A percentile compares a stretch with the other conserved stretches of the same genome.
Conservation (phyloP, 1,140 invertebrate genomes). For the Whitmania pigra region DNA sequence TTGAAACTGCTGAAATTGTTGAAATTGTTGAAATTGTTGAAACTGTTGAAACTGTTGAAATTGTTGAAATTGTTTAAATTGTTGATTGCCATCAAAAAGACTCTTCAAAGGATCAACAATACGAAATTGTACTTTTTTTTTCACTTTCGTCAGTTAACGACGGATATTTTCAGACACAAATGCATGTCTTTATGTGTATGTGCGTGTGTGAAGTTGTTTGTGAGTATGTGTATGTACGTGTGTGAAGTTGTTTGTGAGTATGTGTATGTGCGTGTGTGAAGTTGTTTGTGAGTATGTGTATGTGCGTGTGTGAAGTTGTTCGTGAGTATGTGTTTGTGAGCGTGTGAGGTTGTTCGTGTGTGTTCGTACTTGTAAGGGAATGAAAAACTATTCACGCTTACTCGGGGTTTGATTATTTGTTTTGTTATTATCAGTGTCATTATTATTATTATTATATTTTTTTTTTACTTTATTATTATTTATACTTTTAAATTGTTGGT, state of each 20-base stretch:
- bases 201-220: not conserved
- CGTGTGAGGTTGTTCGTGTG: too few relatives aligned
- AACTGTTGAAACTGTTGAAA: too few relatives aligned
- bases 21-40: too few relatives aligned
- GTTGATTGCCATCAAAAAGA: too few relatives aligned
- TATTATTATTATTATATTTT: not conserved
- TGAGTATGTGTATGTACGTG: not conserved
- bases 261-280: conserved; percentile 1
- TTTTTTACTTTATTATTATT: conserved; percentile 4
- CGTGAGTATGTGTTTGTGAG: not conserved
- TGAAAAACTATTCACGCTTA: not conserved
- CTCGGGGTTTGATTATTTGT: not conserved
- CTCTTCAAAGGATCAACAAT: too few relatives aligned
- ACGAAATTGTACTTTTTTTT: too few relatives aligned
- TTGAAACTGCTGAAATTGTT: too few relatives aligned
- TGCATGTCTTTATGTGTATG: not conserved
- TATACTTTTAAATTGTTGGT: not conserved
- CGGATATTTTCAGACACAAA: not conserved
- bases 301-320: not conserved
- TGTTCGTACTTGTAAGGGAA: not conserved
- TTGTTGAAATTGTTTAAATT: too few relatives aligned
- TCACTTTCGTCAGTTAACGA: not conserved
- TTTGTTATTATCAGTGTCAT: not conserved
- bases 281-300: too few relatives aligned
- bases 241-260: not conserved